Conservation (phyloP, 2,113 vertebrate genomes). For the Mola mola region DNA sequence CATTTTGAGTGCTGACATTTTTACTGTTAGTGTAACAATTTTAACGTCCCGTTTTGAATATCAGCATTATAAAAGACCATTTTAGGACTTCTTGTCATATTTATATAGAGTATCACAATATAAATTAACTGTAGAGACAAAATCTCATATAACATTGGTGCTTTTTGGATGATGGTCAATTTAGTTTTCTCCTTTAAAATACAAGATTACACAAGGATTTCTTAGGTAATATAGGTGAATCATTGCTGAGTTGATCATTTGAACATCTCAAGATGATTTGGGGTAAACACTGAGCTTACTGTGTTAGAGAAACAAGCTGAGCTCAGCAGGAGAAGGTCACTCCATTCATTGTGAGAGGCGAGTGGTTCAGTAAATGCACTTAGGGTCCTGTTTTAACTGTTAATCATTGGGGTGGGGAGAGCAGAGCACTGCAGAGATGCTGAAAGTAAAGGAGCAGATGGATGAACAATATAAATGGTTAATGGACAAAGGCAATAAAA, state of each 20-base stretch:
- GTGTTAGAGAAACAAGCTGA: slow-evolving; percentile 33
- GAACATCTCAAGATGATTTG: slow-evolving; percentile 11
- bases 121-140: too few relatives aligned
- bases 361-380: slow-evolving; percentile 40
- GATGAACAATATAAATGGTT: slow-evolving; percentile 19
- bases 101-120: too few relatives aligned
- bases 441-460: slow-evolving; percentile 11
- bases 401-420: slow-evolving; percentile 10
- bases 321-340: slow-evolving; percentile 40
- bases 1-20: neutral
- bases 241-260: slow-evolving; percentile 8
- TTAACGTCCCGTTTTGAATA: neutral
- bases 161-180: too few relatives aligned
- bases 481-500: slow-evolving; percentile 22
- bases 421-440: neutral
- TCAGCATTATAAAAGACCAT: neutral
- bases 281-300: slow-evolving; percentile 11
- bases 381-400: slow-evolving; percentile 25
- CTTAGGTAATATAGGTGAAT: neutral
- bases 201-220: neutral
- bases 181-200: too few relatives aligned
- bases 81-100: too few relatives aligned
- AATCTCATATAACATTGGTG: too few relatives aligned
- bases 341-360: slow-evolving; percentile 9
- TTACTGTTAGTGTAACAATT: neutral